phyloP scores from a whole-genome alignment of 2,888 invertebrate genomes.

The Lapara coniferarum region DNA sequence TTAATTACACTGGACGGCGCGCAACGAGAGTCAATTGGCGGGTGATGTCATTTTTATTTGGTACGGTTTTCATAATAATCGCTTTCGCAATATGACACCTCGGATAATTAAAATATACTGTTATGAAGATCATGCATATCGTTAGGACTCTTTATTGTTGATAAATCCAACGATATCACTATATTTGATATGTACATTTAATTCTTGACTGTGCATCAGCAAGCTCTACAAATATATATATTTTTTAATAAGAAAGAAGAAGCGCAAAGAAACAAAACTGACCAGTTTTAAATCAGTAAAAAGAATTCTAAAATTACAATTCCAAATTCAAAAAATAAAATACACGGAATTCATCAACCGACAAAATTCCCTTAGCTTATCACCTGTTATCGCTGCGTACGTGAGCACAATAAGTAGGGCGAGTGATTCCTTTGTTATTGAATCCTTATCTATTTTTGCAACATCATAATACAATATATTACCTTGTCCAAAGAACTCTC shows the following conservation, averaged over 20 bases:
- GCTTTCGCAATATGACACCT: conserved; percentile 13
- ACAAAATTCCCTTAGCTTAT: neutral
- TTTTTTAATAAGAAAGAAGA: too few species aligned
- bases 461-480: neutral
- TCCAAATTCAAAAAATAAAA: too few species aligned
- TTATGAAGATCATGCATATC: neutral
- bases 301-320: too few species aligned
- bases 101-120: neutral
- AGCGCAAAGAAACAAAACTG: too few species aligned
- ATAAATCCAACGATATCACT: neutral
- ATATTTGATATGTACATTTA: neutral
- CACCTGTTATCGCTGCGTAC: neutral
- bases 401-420: conserved; percentile 1
- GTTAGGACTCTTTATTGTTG: neutral
- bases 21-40: conserved; percentile 54
- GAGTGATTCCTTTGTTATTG: conserved; percentile 3
- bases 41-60: conserved; percentile 45
- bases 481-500: too few species aligned
- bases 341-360: too few species aligned
- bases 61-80: neutral
- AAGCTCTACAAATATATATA: too few species aligned
- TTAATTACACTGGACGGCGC: conserved; percentile 15
- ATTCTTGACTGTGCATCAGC: too few species aligned
- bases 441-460: neutral
- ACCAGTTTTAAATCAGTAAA: too few species aligned